phyloP scores from a whole-genome alignment of 2,797 vertebrate genomes.

The Nyctibius grandis region DNA sequence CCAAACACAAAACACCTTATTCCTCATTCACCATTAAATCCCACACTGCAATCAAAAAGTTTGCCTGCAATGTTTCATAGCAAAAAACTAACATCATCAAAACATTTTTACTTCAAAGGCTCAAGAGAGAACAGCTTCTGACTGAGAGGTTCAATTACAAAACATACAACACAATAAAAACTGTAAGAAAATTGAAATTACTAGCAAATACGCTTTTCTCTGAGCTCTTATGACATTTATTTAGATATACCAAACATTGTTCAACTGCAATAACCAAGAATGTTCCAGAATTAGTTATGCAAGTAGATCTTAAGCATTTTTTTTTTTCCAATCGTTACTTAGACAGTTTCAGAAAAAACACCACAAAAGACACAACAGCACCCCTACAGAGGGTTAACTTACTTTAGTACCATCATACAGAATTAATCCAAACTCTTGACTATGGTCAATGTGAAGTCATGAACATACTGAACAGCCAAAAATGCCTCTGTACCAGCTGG shows the following conservation, averaged over 20 bases:
- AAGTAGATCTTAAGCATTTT: background rate
- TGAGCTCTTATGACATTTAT: background rate
- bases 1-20: background rate
- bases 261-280: background rate
- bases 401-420: background rate
- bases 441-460: accelerated
- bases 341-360: background rate
- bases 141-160: background rate
- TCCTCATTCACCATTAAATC: background rate
- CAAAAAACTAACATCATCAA: background rate
- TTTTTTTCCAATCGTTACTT: background rate
- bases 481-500: background rate
- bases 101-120: background rate
- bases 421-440: background rate
- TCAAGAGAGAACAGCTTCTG: background rate
- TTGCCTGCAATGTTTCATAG: background rate
- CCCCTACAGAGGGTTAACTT: background rate
- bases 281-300: background rate
- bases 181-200: background rate
- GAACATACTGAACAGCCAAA: background rate
- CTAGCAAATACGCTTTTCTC: background rate
- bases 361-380: background rate
- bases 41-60: background rate
- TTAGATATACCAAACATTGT: background rate
- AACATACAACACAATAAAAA: background rate